Base-by-base conservation (phyloP, 2,113 vertebrate species). In the Psephotus haematonotus region DNA sequence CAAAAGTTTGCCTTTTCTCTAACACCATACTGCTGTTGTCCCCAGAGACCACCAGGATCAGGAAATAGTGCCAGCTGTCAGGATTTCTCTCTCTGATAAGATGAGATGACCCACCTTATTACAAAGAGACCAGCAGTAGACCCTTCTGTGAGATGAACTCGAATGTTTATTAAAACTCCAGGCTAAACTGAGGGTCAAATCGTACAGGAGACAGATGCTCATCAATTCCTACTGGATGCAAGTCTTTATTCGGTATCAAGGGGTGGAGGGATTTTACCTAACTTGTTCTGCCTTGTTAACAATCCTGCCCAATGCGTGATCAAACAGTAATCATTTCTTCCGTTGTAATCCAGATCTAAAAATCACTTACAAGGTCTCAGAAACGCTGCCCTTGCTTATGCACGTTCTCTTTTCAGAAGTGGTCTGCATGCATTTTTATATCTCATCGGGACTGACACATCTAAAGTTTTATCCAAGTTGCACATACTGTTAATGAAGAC, bases 1-100 rank as follows among this genome's bases (percentile, higher is more conserved):
- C 97, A 97, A 97, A 98, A 98, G 98, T 98, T 98, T 98, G 97
- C 97, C 95, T 98, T 97, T 98, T 97, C 92, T 97, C 95, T 97
- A 97, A 98, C 96, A 72, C 33, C 96, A 95, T 92, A 86, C 95
- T 97, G 95, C 97, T 97, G 96, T 95, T 98, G 94, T 96, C 96
- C 96, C 97, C 60, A 55, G 96, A 80, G 98, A 96, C 92, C 92
- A 82, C 74, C 24, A 10, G 85, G 88, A 75, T 93, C 93, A 97
- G 97, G 96, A 97, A 96, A 96, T 8, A 31, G 86, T 94, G 93
- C 94, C 97, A 98, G 96, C 96, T 97, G 97, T 97, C 95, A 93
- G 96, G 95, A 93, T 95, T 94, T 93, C 93, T 95, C 96, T 91
- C 79, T 97, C 93, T 96, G 94, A 89, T 97, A 96, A 97, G 90